Base-by-base conservation (phyloP, 2,888 invertebrate species). In the Lobophora halterata region DNA sequence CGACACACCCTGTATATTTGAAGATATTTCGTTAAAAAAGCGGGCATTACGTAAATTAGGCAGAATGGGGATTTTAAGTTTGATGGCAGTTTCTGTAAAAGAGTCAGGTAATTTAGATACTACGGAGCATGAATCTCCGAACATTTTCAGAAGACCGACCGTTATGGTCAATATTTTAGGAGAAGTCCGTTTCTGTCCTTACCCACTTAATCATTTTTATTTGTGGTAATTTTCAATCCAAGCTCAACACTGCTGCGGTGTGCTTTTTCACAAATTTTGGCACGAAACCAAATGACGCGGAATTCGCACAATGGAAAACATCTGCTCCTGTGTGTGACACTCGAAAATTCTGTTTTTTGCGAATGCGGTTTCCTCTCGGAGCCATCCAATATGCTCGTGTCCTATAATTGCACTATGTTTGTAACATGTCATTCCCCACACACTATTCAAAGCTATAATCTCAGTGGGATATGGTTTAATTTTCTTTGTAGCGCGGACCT, bases 321-420 rank as follows among this genome's bases (percentile, higher is more conserved):
- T 46, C 46, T 44, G 49, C 41, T 35, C 14, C 47, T 49, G 48
- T 42, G 46, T 46, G 28, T 37, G 48, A 53, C 46, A 33, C 40
- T 37, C 23, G 34, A 33, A 49, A 46, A 26, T 39, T 26, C 32
- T 5, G 28, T 48, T 48, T 49, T 52, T 50, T 48, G 33, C 33
- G 19, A 21, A 33, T 40, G 46, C 42, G 39, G 44, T 35, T 44
- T 42, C 37, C 46, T 46, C 38, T 37, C 35, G 27, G 27, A 35
- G 26, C 36, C 43, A 43, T 47, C 44, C 49, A 46, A 52, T 47
- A 52, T 39, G 31, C 28, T 37, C 38, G 26, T 35, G 30, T 26
- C 38, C 38, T 48, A 46, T 46, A 47, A 46, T 51, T 43, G 42
- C 37, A 38, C 12, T 32, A 40, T 36, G 39, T 44, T 34, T 35